Percentiles rank a stretch among this genome's conserved stretches.
Evolutionary conservation across 2,797 vertebrate genomes (phyloP).

Genomic region (Prionace glauca): DNA sequence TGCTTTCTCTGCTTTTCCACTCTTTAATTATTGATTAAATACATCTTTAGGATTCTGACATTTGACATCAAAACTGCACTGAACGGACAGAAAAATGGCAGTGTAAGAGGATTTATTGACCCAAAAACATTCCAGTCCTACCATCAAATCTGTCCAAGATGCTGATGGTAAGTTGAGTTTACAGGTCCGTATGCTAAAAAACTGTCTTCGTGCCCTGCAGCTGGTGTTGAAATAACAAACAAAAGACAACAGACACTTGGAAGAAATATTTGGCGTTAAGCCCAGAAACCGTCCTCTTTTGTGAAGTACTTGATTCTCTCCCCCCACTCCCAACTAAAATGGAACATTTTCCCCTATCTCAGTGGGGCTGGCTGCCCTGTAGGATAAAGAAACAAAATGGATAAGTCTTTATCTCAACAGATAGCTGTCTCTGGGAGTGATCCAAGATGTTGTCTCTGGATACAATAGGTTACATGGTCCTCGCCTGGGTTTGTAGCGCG

Average conservation of each 20-base stretch:
- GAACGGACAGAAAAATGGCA: neutral
- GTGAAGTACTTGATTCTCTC: neutral
- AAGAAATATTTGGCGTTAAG: neutral
- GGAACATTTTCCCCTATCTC: neutral
- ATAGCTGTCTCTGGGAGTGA: neutral
- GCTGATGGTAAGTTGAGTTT: neutral
- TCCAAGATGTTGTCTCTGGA: neutral
- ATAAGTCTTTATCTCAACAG: neutral
- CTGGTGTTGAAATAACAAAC: neutral
- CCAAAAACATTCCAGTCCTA: neutral
- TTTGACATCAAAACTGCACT: neutral
- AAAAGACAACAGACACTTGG: neutral
- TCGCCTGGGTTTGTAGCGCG: neutral
- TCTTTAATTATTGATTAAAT: slow-evolving; percentile 12
- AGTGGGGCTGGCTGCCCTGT: neutral
- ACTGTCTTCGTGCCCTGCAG: neutral
- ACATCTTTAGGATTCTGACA: neutral
- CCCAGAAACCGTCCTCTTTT: neutral
- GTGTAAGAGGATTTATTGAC: neutral
- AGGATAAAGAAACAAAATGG: neutral
- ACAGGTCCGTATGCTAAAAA: neutral
- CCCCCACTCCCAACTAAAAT: neutral
- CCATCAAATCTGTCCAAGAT: neutral
- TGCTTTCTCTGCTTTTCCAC: neutral
- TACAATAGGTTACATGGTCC: neutral